These are phyloP conservation scores for Zaprionus kolodkinae DNA, from an alignment of 1,140 invertebrate species.

Conservation along the genomic window DNA sequence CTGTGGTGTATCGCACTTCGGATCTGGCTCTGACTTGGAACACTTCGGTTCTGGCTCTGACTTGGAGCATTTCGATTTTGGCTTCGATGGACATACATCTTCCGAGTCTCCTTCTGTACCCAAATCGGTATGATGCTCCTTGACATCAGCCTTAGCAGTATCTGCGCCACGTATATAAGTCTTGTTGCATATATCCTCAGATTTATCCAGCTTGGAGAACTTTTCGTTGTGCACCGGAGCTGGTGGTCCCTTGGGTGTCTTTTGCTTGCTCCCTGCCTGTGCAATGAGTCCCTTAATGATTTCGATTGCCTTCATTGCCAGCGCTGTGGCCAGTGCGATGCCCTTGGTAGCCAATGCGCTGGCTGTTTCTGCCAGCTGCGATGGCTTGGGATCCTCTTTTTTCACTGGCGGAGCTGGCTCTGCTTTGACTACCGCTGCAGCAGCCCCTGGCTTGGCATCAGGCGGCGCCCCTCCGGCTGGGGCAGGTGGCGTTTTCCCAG, in stretches of 20 bases:
- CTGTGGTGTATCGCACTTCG: neutral
- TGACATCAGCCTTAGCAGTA: constrained; percentile 41
- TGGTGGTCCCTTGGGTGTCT: constrained; percentile 1
- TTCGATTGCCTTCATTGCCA: constrained; percentile 17
- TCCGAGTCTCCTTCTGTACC: neutral
- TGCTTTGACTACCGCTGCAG: neutral
- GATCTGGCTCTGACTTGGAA: neutral
- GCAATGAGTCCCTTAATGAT: constrained; percentile 18
- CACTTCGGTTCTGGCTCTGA: neutral
- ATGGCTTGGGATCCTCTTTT: neutral
- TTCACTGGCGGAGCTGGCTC: neutral
- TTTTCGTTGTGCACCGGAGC: neutral
- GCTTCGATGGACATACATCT: neutral
- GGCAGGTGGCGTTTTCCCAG: constrained; percentile 15
- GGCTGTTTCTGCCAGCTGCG: constrained; percentile 10
- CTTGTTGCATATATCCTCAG: constrained; percentile 48
- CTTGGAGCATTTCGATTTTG: neutral
- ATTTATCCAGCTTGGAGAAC: neutral
- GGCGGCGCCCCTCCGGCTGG: neutral
- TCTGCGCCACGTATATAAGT: constrained; percentile 53
- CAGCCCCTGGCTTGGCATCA: neutral
- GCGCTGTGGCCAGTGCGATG: constrained; percentile 2
- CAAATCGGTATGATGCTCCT: constrained; percentile 46
- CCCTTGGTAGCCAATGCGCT: constrained; percentile 36
- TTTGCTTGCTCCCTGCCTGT: neutral